These are phyloP conservation scores for Leucozona laternaria DNA, from an alignment of 2,888 invertebrate species.

Conservation along the genomic window DNA sequence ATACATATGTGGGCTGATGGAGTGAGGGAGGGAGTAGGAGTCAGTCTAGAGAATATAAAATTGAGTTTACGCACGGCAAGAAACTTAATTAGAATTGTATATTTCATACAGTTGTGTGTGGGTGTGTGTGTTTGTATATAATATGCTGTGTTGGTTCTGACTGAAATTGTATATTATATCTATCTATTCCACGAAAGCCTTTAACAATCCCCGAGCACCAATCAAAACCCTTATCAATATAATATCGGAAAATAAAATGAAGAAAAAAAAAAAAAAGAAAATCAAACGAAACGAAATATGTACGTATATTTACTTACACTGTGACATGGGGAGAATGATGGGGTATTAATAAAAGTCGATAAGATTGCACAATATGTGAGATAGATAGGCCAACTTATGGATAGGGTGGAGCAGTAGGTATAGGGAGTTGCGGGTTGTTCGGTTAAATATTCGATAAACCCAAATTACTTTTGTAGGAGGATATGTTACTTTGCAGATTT, in stretches of 20 bases:
- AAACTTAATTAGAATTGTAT: slow-evolving; percentile 73
- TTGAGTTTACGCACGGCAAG: slow-evolving; percentile 74
- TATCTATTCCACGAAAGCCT: slow-evolving; percentile 1
- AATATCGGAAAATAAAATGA: slow-evolving; percentile 36
- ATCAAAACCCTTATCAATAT: slow-evolving; percentile 69
- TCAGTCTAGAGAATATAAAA: slow-evolving; percentile 64
- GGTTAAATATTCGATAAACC: slow-evolving; percentile 54
- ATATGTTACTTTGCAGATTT: slow-evolving; percentile 28
- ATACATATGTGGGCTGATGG: too few relatives aligned
- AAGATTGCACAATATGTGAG: slow-evolving; percentile 66
- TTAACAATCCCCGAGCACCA: slow-evolving; percentile 36
- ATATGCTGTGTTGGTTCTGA: too few relatives aligned
- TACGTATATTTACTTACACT: too few relatives aligned
- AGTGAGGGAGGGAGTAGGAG: background rate
- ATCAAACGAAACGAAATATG: background rate
- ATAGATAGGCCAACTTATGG: slow-evolving; percentile 41
- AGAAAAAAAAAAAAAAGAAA: slow-evolving; percentile 17
- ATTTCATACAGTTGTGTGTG: slow-evolving; percentile 47
- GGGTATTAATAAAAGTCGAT: slow-evolving; percentile 69
- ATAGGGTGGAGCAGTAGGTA: background rate
- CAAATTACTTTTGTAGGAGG: slow-evolving; percentile 70
- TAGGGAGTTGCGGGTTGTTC: background rate
- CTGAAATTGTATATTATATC: slow-evolving; percentile 41
- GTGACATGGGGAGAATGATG: background rate
- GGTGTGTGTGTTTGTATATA: slow-evolving; percentile 42